phyloP scores from a whole-genome alignment of 1,140 invertebrate genomes.

The Leucophenga varia region DNA sequence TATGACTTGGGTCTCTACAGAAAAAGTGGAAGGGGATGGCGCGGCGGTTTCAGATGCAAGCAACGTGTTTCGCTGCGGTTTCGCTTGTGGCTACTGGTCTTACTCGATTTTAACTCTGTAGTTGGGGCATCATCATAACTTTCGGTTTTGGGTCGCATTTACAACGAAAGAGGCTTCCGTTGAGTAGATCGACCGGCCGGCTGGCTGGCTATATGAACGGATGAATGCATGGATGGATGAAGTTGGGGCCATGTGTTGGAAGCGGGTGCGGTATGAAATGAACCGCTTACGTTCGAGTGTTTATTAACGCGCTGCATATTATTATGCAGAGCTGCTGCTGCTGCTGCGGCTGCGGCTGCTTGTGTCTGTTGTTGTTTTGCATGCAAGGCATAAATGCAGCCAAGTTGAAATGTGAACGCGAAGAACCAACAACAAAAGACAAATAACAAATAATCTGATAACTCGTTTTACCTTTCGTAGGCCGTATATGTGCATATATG shows the following conservation, averaged over 20 bases:
- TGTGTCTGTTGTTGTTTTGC: constrained; percentile 23
- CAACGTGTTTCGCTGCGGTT: not conserved
- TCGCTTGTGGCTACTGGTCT: not conserved
- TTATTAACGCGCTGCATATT: not conserved
- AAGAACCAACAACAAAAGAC: constrained; percentile 29
- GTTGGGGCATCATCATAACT: not conserved
- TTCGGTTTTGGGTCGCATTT: not conserved
- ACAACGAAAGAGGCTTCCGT: not conserved
- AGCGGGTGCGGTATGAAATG: too few species aligned
- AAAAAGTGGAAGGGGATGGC: too few species aligned
- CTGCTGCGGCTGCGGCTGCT: not conserved
- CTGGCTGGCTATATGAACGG: too few species aligned
- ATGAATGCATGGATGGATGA: too few species aligned
- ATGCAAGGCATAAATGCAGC: constrained; percentile 41
- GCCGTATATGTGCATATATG: too few species aligned
- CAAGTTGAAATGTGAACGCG: constrained; percentile 10
- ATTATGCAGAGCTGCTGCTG: constrained; percentile 33
- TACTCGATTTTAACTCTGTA: not conserved
- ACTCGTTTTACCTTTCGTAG: constrained; percentile 35
- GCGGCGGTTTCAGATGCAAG: too few species aligned
- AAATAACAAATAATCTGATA: constrained; percentile 55
- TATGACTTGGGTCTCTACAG: too few species aligned
- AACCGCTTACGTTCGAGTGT: too few species aligned
- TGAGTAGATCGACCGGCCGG: too few species aligned
- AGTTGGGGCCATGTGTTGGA: too few species aligned